These are phyloP conservation scores for Eustalomyia histrio DNA, from an alignment of 2,888 invertebrate genomes.

Conservation along the genomic window DNA sequence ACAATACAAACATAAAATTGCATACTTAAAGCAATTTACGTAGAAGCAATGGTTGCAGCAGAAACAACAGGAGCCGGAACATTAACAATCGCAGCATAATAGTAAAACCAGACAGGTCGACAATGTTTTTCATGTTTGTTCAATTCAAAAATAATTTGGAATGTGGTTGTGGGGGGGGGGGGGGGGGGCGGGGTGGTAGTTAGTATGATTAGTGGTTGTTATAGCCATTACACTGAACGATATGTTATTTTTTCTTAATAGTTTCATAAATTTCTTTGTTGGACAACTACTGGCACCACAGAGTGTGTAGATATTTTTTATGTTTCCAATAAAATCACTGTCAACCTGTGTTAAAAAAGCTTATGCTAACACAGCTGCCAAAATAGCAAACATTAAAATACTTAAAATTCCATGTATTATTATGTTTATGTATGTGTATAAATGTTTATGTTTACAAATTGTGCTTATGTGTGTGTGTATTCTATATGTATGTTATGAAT, in stretches of 20 bases:
- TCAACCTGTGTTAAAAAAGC: neutral
- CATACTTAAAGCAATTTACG: constrained; percentile 59
- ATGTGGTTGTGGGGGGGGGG: neutral
- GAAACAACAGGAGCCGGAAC: constrained; percentile 25
- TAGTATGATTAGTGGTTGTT: neutral
- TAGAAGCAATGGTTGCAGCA: constrained; percentile 6
- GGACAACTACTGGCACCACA: too few species aligned
- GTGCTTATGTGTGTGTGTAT: neutral
- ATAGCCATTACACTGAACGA: too few species aligned
- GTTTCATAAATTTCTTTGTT: too few species aligned
- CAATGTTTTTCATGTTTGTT: constrained; percentile 46
- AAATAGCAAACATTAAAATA: neutral
- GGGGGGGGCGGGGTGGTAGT: too few species aligned
- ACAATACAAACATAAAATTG: constrained; percentile 60
- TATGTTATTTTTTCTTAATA: too few species aligned
- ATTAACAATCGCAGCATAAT: constrained; percentile 12
- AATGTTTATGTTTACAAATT: too few species aligned
- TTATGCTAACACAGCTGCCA: neutral
- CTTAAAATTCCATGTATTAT: neutral
- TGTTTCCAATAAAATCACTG: too few species aligned
- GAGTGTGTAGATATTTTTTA: too few species aligned
- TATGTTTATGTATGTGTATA: neutral
- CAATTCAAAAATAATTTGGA: constrained; percentile 42
- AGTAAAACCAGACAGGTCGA: constrained; percentile 40
- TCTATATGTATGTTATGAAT: neutral